Conservation (phyloP, 2,888 invertebrate species). For the Tridacna gigas region DNA sequence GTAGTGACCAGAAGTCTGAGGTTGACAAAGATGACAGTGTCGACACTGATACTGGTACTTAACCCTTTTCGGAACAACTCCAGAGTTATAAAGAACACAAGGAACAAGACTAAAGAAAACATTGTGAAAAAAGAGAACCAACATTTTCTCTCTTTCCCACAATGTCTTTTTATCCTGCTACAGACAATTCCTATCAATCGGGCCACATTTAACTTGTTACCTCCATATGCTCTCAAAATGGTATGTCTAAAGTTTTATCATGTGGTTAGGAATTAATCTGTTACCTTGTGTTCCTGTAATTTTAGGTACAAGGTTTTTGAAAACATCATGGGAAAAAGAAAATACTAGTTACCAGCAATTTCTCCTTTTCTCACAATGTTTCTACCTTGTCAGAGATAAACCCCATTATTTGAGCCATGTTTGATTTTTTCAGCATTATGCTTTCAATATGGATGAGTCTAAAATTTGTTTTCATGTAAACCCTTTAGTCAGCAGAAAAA, state of each 20-base stretch:
- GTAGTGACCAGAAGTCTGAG: slow-evolving; percentile 12
- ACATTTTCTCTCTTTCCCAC: not conserved
- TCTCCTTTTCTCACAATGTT: too few relatives aligned
- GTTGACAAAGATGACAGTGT: not conserved
- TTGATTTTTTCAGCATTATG: too few relatives aligned
- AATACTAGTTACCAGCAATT: too few relatives aligned
- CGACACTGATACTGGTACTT: not conserved
- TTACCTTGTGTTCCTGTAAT: too few relatives aligned
- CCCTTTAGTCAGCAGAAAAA: too few relatives aligned
- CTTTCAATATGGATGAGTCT: too few relatives aligned
- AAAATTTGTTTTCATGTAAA: too few relatives aligned
- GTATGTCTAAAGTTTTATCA: too few relatives aligned
- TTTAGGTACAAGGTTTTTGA: too few relatives aligned
- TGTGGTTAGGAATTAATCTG: not conserved
- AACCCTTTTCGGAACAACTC: not conserved
- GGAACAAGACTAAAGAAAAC: not conserved
- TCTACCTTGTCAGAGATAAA: too few relatives aligned
- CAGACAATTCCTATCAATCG: not conserved
- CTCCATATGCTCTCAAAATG: not conserved
- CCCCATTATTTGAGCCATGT: too few relatives aligned
- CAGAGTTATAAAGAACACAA: not conserved
- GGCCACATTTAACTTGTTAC: not conserved
- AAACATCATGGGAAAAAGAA: too few relatives aligned
- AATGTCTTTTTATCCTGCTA: not conserved
- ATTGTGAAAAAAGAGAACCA: not conserved